A percentile compares a stretch with the other conserved stretches of the same genome.
Evolutionary conservation across 2,113 vertebrate species (phyloP).

Genomic region (Chionomys nivalis): DNA sequence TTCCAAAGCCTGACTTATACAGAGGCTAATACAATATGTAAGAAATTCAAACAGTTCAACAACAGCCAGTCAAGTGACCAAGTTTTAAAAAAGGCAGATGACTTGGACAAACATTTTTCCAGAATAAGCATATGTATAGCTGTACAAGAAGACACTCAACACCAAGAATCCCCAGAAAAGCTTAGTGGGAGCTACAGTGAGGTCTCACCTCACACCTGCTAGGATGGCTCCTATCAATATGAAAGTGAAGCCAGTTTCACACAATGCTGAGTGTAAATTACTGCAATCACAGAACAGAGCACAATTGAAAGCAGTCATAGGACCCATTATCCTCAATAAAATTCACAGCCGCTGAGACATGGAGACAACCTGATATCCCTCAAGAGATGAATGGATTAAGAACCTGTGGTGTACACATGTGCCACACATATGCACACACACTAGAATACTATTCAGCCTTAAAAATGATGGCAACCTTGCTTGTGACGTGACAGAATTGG

Average conservation of each 20-base stretch:
- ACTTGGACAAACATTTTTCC: not conserved
- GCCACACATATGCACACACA: not conserved
- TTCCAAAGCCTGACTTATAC: not conserved
- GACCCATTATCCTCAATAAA: not conserved
- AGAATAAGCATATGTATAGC: too few relatives aligned
- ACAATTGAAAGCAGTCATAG: not conserved
- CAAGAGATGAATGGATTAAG: not conserved
- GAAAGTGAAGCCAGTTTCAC: not conserved
- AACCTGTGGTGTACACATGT: not conserved
- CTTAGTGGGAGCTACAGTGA: not conserved
- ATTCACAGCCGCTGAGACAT: not conserved
- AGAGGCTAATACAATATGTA: not conserved
- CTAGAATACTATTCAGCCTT: not conserved
- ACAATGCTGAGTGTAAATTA: not conserved
- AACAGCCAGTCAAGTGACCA: not conserved
- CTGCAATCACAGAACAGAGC: too few relatives aligned
- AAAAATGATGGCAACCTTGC: not conserved
- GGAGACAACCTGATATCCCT: not conserved
- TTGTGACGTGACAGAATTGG: not conserved
- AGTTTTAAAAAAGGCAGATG: not conserved
- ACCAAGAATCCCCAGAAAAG: not conserved
- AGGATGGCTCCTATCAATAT: not conserved
- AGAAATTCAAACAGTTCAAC: not conserved
- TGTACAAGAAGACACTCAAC: not conserved
- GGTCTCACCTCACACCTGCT: not conserved